Base-by-base conservation (phyloP, 2,113 vertebrate genomes). In the Prunella fulvescens region DNA sequence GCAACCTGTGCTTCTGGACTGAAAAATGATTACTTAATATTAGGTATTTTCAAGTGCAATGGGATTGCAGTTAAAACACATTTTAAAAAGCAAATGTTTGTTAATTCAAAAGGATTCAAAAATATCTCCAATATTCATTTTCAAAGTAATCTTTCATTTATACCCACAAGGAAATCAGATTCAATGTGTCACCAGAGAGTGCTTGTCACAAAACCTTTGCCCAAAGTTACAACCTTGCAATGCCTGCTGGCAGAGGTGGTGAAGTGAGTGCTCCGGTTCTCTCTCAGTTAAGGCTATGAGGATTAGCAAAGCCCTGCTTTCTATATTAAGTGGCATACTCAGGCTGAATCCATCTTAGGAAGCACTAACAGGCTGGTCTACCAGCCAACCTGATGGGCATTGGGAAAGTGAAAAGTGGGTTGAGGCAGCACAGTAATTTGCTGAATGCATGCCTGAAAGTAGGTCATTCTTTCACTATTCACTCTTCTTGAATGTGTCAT, bases 361-460 rank as follows among this genome's bases (percentile, higher is more conserved):
- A 81, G 44, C 28, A 45, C 17, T n/a, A 54, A 42, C 10, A 84
- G 19, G 11, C 16, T 33, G 16, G 7, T 39, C 47, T 62, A 25
- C 48, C n/a, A n/a, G 53, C 4, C 71, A 67, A 7, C 6, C 29
- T 23, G n/a, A 71, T 11, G 25, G 28, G 39, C 44, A 50, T 19
- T 8, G 23, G 31, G 6, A 48, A 44, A 44, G 67, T 7, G 23
- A 83, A 66, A 45, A 57, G 24, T n/a, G 53, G 15, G 22, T 35
- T n/a, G 56, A 5, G n/a, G 23, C 14, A 45, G 35, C 29, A 48
- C 16, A 64, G 35, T 5, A 23, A n/a, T 35, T 37, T 73, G 79
- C 10, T 14, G 29, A 40, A 29, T 17, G 17, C 12, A 10, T 1
- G 1, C 8, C 1, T 13, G 26, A 31, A 23, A 53, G 31, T 4